phyloP scores from a whole-genome alignment of 1,140 invertebrate genomes.

The Formica exsecta region DNA sequence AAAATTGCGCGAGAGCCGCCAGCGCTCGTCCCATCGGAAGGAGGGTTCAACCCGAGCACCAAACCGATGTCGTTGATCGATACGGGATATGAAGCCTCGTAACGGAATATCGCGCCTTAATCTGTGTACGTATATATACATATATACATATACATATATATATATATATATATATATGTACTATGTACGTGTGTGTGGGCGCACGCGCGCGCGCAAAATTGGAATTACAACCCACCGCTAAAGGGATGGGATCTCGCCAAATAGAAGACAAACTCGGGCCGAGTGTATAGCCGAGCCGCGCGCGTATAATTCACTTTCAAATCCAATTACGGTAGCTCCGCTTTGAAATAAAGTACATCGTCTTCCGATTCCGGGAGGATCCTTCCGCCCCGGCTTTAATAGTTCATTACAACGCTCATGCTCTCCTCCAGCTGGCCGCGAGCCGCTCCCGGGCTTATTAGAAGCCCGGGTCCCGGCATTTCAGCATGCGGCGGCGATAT shows the following conservation, averaged over 20 bases:
- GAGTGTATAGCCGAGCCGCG: constrained; percentile 30
- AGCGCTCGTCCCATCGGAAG: not conserved
- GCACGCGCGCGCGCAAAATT: constrained; percentile 10
- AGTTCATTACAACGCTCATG: constrained; percentile 69
- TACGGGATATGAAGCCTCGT: not conserved
- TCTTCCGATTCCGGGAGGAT: constrained; percentile 58
- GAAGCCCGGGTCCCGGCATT: constrained; percentile 28
- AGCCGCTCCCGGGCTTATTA: constrained; percentile 59
- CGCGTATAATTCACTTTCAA: constrained; percentile 67
- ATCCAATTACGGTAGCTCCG: constrained; percentile 66
- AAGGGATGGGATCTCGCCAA: constrained; percentile 10
- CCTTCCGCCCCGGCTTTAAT: constrained; percentile 56
- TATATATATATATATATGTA: no score
- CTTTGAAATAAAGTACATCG: constrained; percentile 65
- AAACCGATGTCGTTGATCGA: not conserved
- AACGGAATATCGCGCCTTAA: not conserved
- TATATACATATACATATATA: no score
- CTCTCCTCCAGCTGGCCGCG: constrained; percentile 63
- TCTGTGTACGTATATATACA: not conserved
- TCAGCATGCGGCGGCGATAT: constrained; percentile 23
- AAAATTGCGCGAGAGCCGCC: not conserved
- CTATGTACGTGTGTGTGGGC: no score
- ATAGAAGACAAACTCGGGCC: constrained; percentile 50
- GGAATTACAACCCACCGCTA: constrained; percentile 10
- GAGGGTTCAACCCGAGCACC: not conserved